phyloP scores from a whole-genome alignment of 2,797 vertebrate genomes.

The Tauraco hartlaubi region DNA sequence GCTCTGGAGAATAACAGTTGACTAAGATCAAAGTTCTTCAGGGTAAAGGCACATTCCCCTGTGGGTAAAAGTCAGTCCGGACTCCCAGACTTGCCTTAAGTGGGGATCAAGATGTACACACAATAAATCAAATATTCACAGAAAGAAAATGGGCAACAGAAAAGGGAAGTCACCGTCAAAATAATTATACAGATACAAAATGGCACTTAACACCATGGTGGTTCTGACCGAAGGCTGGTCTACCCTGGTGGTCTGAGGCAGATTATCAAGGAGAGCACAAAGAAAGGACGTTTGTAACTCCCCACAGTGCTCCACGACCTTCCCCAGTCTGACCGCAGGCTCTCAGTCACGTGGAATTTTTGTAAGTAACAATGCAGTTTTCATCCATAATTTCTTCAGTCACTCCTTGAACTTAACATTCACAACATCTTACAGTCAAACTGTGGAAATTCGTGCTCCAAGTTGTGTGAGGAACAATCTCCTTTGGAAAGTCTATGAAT shows the following conservation, averaged over 20 bases:
- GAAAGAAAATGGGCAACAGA: neutral
- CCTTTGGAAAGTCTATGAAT: neutral
- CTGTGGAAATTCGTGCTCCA: neutral
- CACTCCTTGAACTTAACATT: neutral
- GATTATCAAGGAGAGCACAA: neutral
- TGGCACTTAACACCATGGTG: neutral
- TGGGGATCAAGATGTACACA: too few relatives aligned
- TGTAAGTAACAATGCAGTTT: neutral
- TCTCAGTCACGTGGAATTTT: neutral
- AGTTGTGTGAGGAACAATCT: neutral
- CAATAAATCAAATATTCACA: neutral
- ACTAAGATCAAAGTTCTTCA: neutral
- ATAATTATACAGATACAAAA: neutral
- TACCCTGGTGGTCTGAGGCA: neutral
- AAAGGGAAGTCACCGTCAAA: neutral
- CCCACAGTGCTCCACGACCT: neutral
- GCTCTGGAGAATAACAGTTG: neutral
- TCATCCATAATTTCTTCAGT: neutral
- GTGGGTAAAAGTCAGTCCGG: neutral
- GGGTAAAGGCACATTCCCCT: neutral
- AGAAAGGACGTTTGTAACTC: neutral
- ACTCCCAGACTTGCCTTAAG: neutral
- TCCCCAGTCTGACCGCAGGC: neutral
- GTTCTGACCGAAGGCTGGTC: neutral
- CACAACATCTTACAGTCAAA: neutral